Evolutionary conservation across 2,888 invertebrate genomes (phyloP).

Genomic region (Oligia latruncula): DNA sequence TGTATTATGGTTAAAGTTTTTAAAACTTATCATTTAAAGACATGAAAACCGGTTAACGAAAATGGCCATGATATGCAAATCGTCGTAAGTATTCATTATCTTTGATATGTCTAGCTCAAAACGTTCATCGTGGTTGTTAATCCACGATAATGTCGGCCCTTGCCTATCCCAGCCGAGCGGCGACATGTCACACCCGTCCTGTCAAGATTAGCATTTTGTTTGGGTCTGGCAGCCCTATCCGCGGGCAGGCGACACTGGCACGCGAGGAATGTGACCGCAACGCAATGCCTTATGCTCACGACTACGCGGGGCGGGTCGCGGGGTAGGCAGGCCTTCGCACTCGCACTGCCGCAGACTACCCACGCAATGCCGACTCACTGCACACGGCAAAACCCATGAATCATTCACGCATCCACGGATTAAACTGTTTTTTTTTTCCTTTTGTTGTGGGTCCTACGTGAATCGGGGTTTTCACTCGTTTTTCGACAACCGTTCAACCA

Average conservation of each 20-base stretch:
- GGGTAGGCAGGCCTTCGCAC: constrained; percentile 61
- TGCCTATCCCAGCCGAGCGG: neutral
- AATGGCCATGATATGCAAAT: neutral
- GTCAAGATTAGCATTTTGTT: constrained; percentile 50
- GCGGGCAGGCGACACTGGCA: constrained; percentile 61
- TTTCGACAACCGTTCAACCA: constrained; percentile 54
- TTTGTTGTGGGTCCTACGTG: constrained; percentile 54
- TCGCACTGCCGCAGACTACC: constrained; percentile 57
- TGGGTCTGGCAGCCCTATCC: constrained; percentile 49
- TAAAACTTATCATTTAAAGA: neutral
- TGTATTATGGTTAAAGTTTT: neutral
- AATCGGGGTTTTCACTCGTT: constrained; percentile 53
- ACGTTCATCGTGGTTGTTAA: neutral
- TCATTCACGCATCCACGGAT: constrained; percentile 71
- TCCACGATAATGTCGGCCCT: constrained; percentile 10
- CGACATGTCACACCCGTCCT: constrained; percentile 33
- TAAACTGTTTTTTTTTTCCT: constrained; percentile 60
- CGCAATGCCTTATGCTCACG: constrained; percentile 69
- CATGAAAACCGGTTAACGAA: neutral
- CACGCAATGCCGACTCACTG: constrained; percentile 72
- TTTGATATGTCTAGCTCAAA: neutral
- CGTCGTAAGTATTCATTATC: neutral
- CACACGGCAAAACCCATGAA: constrained; percentile 73
- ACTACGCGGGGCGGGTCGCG: constrained; percentile 39
- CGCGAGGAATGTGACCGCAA: constrained; percentile 79